Evolutionary conservation across 2,113 vertebrate species (phyloP), one percentile per base, ranked within the genome.

Genomic region (Gallinago paraguaiae): DNA sequence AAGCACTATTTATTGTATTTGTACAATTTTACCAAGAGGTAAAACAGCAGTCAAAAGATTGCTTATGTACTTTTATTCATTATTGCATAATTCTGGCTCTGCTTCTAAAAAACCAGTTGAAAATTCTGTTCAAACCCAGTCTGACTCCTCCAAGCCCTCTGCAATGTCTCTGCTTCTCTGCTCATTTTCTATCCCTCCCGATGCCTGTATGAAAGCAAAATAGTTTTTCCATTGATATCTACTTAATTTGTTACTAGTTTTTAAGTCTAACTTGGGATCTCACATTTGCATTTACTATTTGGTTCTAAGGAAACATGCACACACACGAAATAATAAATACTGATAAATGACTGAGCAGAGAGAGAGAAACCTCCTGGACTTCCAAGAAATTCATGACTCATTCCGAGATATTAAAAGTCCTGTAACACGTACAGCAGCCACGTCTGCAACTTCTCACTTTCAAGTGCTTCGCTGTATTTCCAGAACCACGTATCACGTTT

Each of bases 111-210:
- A 69, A 41, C 17, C 13, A 10, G 57, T 74, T 43, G 25, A 48
- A 59, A 50, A 39, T 35, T 82, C 77, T 8, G 3, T 39, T 93
- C 85, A 78, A 93, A 93, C 82, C 69, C 86, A 70, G 83, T 35
- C 74, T 65, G 63, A 90, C 75, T 91, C 75, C 86, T 86, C 63
- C 82, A 90, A 89, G 94, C 59, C 33, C 45, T 84, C 76, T 72
- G 43, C 35, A 25, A 56, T 8, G 20, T 87, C 95, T 96, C 78
- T 86, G 75, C 75, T 95, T 82, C 70, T 86, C 75, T 77, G 23
- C 84, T 93, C 53, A 80, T 93, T 95, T 83, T 56, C 83, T 86
- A 77, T 89, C 80, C 84, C 69, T 64, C 37, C 22, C 0, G 2
- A 81, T 17, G n/a, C 25, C 30, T 27, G 7, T 5, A 43, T 28